phyloP scores from a whole-genome alignment of 2,888 invertebrate species.

The Orthosia incerta region DNA sequence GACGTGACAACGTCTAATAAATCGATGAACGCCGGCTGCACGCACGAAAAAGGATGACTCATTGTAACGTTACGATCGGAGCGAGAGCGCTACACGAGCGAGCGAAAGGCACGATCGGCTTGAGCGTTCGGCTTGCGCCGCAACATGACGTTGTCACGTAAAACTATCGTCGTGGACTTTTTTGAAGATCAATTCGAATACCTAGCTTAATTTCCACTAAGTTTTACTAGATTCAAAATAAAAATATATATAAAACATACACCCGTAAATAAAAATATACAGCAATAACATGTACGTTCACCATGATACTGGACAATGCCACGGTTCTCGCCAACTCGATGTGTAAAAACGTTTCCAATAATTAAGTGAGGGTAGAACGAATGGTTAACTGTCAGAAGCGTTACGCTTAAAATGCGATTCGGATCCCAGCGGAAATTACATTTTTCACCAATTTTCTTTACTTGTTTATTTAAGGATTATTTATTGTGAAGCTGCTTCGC shows the following conservation, averaged over 20 bases:
- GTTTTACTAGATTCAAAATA: not conserved
- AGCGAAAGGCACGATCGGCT: too few relatives aligned
- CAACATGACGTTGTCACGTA: too few relatives aligned
- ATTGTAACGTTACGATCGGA: too few relatives aligned
- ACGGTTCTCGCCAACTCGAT: slow-evolving; percentile 41
- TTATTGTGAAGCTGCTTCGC: slow-evolving; percentile 42
- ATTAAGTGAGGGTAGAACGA: slow-evolving; percentile 62
- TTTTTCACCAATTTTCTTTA: slow-evolving; percentile 66
- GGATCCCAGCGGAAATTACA: slow-evolving; percentile 69
- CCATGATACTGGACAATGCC: slow-evolving; percentile 8
- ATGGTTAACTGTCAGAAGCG: slow-evolving; percentile 59
- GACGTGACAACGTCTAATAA: too few relatives aligned
- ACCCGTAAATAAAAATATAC: not conserved
- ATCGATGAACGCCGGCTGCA: too few relatives aligned
- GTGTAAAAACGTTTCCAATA: slow-evolving; percentile 62
- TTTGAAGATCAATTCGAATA: not conserved
- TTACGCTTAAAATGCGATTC: slow-evolving; percentile 66
- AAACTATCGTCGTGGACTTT: too few relatives aligned
- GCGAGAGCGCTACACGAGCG: too few relatives aligned
- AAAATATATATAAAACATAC: not conserved
- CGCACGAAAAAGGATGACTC: too few relatives aligned
- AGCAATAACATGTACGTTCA: slow-evolving; percentile 28
- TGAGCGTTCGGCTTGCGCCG: too few relatives aligned
- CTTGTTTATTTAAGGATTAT: slow-evolving; percentile 57
- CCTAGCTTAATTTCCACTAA: not conserved